phyloP scores from a whole-genome alignment of 2,888 invertebrate genomes.

The Campoplex nolae region DNA sequence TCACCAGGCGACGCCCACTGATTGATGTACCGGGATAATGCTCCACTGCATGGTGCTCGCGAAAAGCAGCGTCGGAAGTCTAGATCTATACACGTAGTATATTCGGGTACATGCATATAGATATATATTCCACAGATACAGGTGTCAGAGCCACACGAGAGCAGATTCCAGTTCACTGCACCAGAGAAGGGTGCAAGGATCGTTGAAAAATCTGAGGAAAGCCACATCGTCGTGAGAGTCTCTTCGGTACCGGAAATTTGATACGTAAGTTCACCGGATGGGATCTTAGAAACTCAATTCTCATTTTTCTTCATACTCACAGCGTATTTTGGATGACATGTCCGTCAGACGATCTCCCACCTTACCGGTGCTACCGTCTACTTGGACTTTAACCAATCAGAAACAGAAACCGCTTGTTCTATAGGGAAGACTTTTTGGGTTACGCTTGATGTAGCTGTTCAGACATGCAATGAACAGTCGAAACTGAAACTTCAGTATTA shows the following conservation, averaged over 20 bases:
- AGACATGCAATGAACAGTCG: constrained; percentile 9
- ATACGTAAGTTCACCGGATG: constrained; percentile 51
- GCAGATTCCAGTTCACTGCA: constrained; percentile 21
- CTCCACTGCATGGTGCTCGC: constrained; percentile 35
- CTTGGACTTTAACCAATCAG: constrained; percentile 39
- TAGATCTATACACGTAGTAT: background rate
- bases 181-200: constrained; percentile 24
- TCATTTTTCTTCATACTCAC: background rate
- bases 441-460: constrained; percentile 8
- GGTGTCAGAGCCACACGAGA: constrained; percentile 17
- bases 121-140: background rate
- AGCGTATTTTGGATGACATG: background rate
- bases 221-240: constrained; percentile 1
- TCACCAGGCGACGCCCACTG: constrained; percentile 55
- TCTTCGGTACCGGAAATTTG: constrained; percentile 50
- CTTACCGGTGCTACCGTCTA: constrained; percentile 11
- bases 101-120: background rate
- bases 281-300: constrained; percentile 54
- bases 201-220: constrained; percentile 57
- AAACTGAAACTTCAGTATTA: constrained; percentile 7
- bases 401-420: constrained; percentile 13
- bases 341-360: constrained; percentile 5
- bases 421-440: background rate
- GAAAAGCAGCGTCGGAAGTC: background rate
- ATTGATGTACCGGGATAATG: constrained; percentile 65